Percentiles rank a stretch among this genome's conserved stretches.
Evolutionary conservation across 2,888 invertebrate species (phyloP).

Genomic region (Caenorhabditis macrosperma): DNA sequence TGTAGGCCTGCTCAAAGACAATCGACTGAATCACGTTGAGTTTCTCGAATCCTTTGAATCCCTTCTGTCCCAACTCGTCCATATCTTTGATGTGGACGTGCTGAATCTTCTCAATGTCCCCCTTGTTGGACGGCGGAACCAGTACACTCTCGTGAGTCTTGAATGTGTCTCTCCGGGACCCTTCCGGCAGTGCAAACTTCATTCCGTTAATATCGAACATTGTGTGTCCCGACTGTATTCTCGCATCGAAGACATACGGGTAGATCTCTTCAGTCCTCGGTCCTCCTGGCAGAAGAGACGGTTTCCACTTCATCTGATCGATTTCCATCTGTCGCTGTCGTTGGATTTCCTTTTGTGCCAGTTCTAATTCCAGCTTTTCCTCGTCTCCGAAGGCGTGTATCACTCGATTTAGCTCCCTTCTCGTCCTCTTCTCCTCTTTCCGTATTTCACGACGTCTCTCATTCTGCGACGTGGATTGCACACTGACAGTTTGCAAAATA

Average conservation of each 20-base stretch:
- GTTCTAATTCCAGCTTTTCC: constrained; percentile 71
- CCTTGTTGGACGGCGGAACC: constrained; percentile 80
- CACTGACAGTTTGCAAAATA: constrained; percentile 66
- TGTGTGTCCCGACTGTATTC: constrained; percentile 85
- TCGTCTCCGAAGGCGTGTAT: constrained; percentile 85
- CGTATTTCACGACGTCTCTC: constrained; percentile 65
- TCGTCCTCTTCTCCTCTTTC: constrained; percentile 68
- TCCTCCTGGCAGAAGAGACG: constrained; percentile 66
- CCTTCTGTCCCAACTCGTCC: constrained; percentile 89
- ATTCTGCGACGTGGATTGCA: constrained; percentile 68
- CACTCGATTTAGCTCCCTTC: constrained; percentile 84
- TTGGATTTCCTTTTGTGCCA: constrained; percentile 69
- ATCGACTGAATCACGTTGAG: constrained; percentile 96
- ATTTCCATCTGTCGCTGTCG: constrained; percentile 80
- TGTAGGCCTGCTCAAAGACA: constrained; percentile 95
- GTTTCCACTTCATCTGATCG: constrained; percentile 78
- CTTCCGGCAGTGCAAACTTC: constrained; percentile 88
- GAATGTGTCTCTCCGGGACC: constrained; percentile 86
- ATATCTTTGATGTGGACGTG: constrained; percentile 83
- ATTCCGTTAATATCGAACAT: constrained; percentile 88
- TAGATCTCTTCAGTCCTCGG: constrained; percentile 82
- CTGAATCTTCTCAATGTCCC: constrained; percentile 81
- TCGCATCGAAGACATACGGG: constrained; percentile 91
- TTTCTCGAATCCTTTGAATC: constrained; percentile 90
- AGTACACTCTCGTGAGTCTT: constrained; percentile 90